Evolutionary conservation across 2,888 invertebrate species (phyloP), one percentile per base, ranked within the genome.

Genomic region (Ichneumoninae sp.): DNA sequence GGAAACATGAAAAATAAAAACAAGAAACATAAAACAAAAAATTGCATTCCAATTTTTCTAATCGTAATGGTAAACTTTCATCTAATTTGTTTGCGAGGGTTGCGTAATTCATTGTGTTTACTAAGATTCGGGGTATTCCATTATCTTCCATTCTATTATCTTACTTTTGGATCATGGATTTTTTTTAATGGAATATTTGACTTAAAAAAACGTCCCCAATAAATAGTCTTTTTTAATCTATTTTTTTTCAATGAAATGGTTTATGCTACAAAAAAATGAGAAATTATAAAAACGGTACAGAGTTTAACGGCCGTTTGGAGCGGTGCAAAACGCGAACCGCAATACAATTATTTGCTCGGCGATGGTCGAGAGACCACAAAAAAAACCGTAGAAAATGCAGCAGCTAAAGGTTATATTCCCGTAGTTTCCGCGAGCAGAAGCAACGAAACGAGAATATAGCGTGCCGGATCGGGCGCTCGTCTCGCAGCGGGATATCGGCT

Each of bases 401-500:
- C 36, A 47, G 40, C 52, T 36, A 74, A 80, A 77, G 54, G 22
- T 19, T 71, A 40, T 30, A 77, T 68, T 68, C 72, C 47, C 68
- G 68, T 76, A 82, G 82, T 60, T 84, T 79, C 66, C 66, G 66
- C 79, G 72, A 57, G 80, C 75, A 60, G 47, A 62, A 66, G 57
- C 47, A 75, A 65, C 40, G 52, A 76, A 82, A 80, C 71, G 76
- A 60, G 66, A 40, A 70, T 52, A 72, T 16, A 68, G 76, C 72
- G 72, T 36, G 60, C 60, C 66, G 60, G 76, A 50, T 77, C 40
- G 74, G 40, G 71, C 76, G 82, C 69, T 57, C 75, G 65, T 81
- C 69, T 76, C 80, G 54, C 83, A 85, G 81, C 76, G 72, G 80
- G 79, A 83, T 82, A 85, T 82, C 85, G 76, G 71, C 79, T 57